Base-by-base conservation (phyloP, 2,888 invertebrate species). In the Megamerina dolium region DNA sequence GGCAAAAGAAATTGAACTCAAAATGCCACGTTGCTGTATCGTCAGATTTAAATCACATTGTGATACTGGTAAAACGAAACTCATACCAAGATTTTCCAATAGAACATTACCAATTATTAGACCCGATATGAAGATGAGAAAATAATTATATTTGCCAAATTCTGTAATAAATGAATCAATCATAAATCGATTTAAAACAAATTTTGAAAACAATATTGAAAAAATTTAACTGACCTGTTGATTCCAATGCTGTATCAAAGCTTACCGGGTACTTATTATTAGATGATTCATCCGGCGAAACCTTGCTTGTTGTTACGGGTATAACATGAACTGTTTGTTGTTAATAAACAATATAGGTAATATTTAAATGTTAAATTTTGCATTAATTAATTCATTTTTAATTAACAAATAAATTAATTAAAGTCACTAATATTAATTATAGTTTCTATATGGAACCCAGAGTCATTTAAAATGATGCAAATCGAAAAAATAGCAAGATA, bases 291-390 rank as follows among this genome's bases (percentile, higher is more conserved):
- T n/a, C n/a, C n/a, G n/a, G n/a, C n/a, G n/a, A n/a, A n/a, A n/a
- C n/a, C 89, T 63, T 81, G 89, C 46, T 77, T 91, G 52, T 75
- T 96, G 10, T 74, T 95, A 39, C 81, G 83, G 73, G 90, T 81
- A 69, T 17, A 45, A n/a, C n/a, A n/a, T n/a, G n/a, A n/a, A n/a
- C n/a, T n/a, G n/a, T n/a, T n/a, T n/a, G n/a, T n/a, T n/a, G n/a
- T n/a, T n/a, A n/a, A n/a, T n/a, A n/a, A n/a, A n/a, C n/a, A n/a
- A n/a, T n/a, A n/a, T n/a, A n/a, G n/a, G n/a, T n/a, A n/a, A n/a
- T n/a, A n/a, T n/a, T n/a, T n/a, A n/a, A n/a, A n/a, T n/a, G n/a
- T n/a, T n/a, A n/a, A n/a, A n/a, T n/a, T n/a, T n/a, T n/a, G n/a
- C n/a, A n/a, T n/a, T n/a, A n/a, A n/a, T n/a, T n/a, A n/a, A n/a